Percentiles rank a stretch among this genome's conserved stretches.
phyloP scores from a whole-genome alignment of 2,888 invertebrate species.

The Tubulanus polymorphus region DNA sequence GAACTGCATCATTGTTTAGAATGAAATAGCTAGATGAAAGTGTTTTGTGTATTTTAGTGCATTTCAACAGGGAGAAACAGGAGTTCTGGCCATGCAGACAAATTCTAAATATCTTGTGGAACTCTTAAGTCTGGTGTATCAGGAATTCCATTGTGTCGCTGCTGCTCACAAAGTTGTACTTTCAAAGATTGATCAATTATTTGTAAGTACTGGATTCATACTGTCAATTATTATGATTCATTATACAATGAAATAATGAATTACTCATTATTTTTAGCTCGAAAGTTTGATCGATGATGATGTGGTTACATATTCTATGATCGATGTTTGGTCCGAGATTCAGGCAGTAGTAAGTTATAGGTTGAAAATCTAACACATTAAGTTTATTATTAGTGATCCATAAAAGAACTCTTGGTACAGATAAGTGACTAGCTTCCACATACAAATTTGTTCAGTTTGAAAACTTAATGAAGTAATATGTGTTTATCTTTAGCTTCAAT shows the following conservation, averaged over 20 bases:
- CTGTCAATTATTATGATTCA: not conserved
- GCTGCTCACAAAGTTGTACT: constrained; percentile 70
- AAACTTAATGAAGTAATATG: too few species aligned
- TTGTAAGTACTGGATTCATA: constrained; percentile 25
- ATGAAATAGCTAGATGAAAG: too few species aligned
- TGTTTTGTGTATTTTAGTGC: too few species aligned
- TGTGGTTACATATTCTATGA: constrained; percentile 62
- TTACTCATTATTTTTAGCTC: not conserved
- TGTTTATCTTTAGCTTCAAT: constrained; percentile 66
- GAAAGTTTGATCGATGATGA: not conserved
- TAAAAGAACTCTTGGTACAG: too few species aligned
- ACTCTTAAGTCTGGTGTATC: constrained; percentile 71
- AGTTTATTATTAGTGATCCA: too few species aligned
- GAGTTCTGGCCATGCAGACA: constrained; percentile 29
- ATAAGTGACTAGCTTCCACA: not conserved
- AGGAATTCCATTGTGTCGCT: constrained; percentile 77
- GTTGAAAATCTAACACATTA: too few species aligned
- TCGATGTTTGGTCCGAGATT: constrained; percentile 84
- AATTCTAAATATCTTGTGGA: constrained; percentile 55
- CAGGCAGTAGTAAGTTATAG: constrained; percentile 71
- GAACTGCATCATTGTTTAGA: too few species aligned
- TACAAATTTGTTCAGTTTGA: too few species aligned
- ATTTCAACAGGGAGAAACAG: constrained; percentile 43
- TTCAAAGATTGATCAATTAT: constrained; percentile 44
- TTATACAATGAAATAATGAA: too few species aligned